These are phyloP conservation scores for Eremophila alpestris DNA, from an alignment of 2,797 vertebrate genomes.

Conservation along the genomic window DNA sequence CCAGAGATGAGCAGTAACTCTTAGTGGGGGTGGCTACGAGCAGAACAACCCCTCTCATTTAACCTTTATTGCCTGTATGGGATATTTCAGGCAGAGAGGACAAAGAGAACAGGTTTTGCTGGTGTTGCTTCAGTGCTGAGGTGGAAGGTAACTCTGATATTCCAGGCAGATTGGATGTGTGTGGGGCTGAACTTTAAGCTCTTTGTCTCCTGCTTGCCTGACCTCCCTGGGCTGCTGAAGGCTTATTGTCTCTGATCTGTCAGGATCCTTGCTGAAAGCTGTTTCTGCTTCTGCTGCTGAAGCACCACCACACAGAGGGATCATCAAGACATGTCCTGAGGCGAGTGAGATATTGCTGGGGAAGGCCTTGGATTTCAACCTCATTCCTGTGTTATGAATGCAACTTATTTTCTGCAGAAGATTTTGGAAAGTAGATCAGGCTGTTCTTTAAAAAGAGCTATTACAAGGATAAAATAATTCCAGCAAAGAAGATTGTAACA, in stretches of 20 bases:
- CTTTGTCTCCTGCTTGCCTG: neutral
- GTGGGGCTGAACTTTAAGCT: neutral
- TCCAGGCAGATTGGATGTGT: neutral
- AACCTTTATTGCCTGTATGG: neutral
- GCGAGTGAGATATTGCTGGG: neutral
- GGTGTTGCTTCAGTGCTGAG: neutral
- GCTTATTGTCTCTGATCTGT: neutral
- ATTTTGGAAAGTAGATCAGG: neutral
- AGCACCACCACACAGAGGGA: neutral
- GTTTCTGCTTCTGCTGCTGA: neutral
- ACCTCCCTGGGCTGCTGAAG: neutral
- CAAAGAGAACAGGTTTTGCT: neutral
- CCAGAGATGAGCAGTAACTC: neutral
- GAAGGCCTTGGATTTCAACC: neutral
- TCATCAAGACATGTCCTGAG: neutral
- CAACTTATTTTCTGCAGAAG: slow-evolving; percentile 4
- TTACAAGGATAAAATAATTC: slow-evolving; percentile 16
- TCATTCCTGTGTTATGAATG: neutral
- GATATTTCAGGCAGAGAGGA: neutral
- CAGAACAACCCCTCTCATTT: neutral
- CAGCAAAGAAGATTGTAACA: neutral
- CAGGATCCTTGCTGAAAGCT: neutral
- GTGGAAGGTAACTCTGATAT: neutral
- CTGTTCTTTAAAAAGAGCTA: slow-evolving; percentile 16
- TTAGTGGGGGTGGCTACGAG: neutral